phyloP scores from a whole-genome alignment of 2,113 vertebrate species.

The Malurus elegans region DNA sequence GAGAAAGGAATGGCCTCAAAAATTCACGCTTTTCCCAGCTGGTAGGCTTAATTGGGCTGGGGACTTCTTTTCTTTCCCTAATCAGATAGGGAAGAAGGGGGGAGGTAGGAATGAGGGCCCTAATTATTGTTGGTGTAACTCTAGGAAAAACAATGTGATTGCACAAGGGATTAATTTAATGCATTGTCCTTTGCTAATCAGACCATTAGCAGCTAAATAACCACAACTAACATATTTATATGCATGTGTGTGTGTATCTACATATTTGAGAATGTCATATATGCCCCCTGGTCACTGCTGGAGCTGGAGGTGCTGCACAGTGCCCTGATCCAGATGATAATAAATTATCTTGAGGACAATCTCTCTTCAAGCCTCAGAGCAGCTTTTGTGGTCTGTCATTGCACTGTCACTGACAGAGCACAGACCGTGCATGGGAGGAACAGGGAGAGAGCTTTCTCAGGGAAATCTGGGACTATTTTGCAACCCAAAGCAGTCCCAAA shows the following conservation, averaged over 20 bases:
- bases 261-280: background rate
- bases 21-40: background rate
- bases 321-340: background rate
- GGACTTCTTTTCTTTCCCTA: background rate
- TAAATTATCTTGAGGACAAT: background rate
- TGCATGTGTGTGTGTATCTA: accelerated
- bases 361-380: background rate
- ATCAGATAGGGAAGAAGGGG: background rate
- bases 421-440: background rate
- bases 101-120: background rate
- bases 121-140: background rate
- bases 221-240: background rate
- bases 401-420: background rate
- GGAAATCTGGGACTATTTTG: background rate
- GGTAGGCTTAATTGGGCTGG: background rate
- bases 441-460: background rate
- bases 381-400: background rate
- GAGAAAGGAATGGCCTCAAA: background rate
- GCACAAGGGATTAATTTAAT: background rate
- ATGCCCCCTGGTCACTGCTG: background rate
- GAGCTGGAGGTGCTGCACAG: background rate
- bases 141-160: background rate
- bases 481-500: background rate
- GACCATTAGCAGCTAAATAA: background rate
- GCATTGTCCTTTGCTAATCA: background rate